Conservation (phyloP, 2,797 vertebrate species). For the Sebastes matsubarae region DNA sequence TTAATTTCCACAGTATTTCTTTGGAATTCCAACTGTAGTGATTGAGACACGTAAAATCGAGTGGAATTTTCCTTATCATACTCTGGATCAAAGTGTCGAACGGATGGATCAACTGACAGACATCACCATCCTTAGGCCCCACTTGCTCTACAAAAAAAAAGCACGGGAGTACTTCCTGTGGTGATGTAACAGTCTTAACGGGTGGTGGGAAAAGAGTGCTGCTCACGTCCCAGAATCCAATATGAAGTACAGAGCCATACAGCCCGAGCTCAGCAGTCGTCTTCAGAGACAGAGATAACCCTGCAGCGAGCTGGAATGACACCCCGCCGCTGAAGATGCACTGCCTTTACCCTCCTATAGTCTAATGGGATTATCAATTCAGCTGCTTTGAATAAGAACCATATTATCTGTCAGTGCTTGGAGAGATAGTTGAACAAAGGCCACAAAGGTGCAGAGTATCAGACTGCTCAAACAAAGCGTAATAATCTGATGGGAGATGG, state of each 20-base stretch:
- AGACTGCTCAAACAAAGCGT: conserved; percentile 4
- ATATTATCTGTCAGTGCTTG: conserved; percentile 45
- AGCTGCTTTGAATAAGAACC: conserved; percentile 61
- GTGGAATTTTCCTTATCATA: neutral
- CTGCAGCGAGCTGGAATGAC: conserved; percentile 46
- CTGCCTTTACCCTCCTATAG: conserved; percentile 41
- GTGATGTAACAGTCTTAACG: conserved; percentile 36
- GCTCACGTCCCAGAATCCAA: conserved; percentile 31
- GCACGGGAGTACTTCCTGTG: conserved; percentile 6
- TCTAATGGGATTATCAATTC: conserved; percentile 70
- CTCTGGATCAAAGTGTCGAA: conserved; percentile 18
- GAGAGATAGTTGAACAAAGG: conserved; percentile 51
- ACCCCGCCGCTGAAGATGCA: conserved; percentile 42
- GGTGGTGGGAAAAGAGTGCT: conserved; percentile 37
- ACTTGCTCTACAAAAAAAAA: neutral
- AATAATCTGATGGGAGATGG: conserved; percentile 13
- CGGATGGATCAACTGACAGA: neutral
- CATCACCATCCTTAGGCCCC: neutral
- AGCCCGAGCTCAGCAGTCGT: conserved; percentile 42
- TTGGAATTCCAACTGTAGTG: neutral
- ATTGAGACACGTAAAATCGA: neutral
- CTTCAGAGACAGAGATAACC: conserved; percentile 60
- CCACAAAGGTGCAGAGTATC: conserved; percentile 24
- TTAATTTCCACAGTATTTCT: neutral
- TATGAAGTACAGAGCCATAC: conserved; percentile 19